These are phyloP conservation scores for Porphyrio hochstetteri DNA, from an alignment of 2,113 vertebrate species.

Conservation along the genomic window DNA sequence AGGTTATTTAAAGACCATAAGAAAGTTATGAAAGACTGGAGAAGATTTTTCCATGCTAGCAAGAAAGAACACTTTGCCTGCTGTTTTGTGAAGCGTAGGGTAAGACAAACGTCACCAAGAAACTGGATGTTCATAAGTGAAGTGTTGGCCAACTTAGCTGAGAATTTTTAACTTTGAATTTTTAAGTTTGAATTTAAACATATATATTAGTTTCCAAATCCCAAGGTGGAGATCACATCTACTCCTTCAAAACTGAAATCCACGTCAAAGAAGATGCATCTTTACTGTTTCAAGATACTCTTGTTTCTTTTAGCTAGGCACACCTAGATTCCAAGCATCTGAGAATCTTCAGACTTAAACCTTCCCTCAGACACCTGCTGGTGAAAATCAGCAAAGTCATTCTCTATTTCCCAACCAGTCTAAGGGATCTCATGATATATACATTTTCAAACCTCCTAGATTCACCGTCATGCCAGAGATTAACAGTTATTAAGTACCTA, in stretches of 20 bases:
- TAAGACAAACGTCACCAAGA: not conserved
- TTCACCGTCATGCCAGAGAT: not conserved
- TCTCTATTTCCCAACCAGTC: not conserved
- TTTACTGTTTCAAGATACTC: not conserved
- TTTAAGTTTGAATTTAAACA: not conserved
- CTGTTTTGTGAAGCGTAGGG: not conserved
- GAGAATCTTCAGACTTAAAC: not conserved
- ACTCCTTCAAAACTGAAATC: not conserved
- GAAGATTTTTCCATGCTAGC: not conserved
- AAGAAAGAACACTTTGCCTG: not conserved
- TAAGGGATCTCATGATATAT: not conserved
- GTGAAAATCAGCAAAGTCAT: not conserved
- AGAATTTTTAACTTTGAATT: not conserved
- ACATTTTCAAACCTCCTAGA: not conserved
- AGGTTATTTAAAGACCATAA: not conserved
- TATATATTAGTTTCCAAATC: not conserved
- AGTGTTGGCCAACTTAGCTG: not conserved
- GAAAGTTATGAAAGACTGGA: not conserved
- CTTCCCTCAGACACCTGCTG: not conserved
- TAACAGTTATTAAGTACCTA: not conserved
- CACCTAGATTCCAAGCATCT: not conserved
- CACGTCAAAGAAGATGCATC: not conserved
- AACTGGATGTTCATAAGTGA: not conserved
- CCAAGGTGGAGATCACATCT: not conserved
- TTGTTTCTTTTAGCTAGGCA: not conserved